phyloP scores from a whole-genome alignment of 2,888 invertebrate genomes.

The Cheilosia pagana region DNA sequence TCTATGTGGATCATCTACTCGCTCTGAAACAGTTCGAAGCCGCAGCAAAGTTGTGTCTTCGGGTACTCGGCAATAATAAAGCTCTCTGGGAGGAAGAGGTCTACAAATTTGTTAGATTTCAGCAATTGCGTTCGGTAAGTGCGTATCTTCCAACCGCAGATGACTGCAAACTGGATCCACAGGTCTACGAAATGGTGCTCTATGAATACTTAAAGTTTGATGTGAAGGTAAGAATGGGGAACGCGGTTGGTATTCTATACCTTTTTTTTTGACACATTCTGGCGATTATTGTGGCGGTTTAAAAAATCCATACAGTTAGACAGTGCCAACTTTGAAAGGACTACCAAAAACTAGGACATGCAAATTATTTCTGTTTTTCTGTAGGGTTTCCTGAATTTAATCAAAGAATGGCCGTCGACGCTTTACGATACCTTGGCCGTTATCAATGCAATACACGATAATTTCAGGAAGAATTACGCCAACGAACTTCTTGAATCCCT shows the following conservation, averaged over 20 bases:
- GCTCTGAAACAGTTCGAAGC: conserved; percentile 88
- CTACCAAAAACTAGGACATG: background rate
- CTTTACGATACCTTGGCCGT: conserved; percentile 93
- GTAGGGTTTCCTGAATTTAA: conserved; percentile 91
- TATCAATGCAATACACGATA: conserved; percentile 93
- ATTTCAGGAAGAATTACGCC: conserved; percentile 89
- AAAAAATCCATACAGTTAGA: too few species aligned
- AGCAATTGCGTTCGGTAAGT: conserved; percentile 91
- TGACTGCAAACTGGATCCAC: conserved; percentile 90
- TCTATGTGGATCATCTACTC: conserved; percentile 93
- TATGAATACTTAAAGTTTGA: conserved; percentile 95
- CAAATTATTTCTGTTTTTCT: conserved; percentile 50
- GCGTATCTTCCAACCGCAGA: conserved; percentile 90
- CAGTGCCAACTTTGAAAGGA: background rate
- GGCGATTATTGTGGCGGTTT: too few species aligned
- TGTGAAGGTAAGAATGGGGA: conserved; percentile 84
- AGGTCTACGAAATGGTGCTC: conserved; percentile 96
- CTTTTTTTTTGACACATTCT: background rate
- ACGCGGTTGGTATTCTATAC: background rate
- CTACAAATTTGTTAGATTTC: conserved; percentile 93
- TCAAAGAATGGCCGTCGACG: conserved; percentile 94
- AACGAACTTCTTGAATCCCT: conserved; percentile 92
- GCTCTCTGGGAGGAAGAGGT: conserved; percentile 96
- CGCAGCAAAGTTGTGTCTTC: conserved; percentile 93
- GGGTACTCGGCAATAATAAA: conserved; percentile 92